Percentiles rank a stretch among this genome's conserved stretches.
These are phyloP conservation scores for Prorops nasuta DNA, from an alignment of 1,140 invertebrate species.

Conservation along the genomic window DNA sequence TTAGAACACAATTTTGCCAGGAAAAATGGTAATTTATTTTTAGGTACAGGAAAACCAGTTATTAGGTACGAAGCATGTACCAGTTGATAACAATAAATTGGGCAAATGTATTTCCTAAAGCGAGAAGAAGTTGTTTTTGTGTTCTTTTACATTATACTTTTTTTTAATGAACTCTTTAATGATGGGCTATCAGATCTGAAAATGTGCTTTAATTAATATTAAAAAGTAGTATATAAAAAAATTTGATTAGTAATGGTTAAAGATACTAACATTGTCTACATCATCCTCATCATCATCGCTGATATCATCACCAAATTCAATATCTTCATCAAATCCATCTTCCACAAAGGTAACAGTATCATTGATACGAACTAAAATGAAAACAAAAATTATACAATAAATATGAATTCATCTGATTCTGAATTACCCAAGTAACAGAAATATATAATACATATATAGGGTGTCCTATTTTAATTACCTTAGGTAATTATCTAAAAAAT, in stretches of 20 bases:
- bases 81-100: no score
- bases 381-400: slow-evolving; percentile 14
- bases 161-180: slow-evolving; percentile 7
- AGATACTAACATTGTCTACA: slow-evolving; percentile 66
- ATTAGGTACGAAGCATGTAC: no score
- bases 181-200: slow-evolving; percentile 44
- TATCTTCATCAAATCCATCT: slow-evolving; percentile 91
- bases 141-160: no score
- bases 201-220: slow-evolving; percentile 8
- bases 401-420: no score
- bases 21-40: slow-evolving; percentile 41
- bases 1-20: slow-evolving; percentile 26
- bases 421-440: no score
- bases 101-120: no score
- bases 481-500: no score
- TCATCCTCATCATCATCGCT: slow-evolving; percentile 85
- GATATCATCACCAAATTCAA: slow-evolving; percentile 91
- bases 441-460: no score
- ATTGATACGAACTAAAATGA: slow-evolving; percentile 79
- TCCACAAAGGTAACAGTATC: slow-evolving; percentile 92
- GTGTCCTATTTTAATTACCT: no score
- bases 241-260: neutral
- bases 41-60: slow-evolving; percentile 34
- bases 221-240: slow-evolving; percentile 5
- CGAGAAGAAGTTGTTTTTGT: no score